phyloP scores from a whole-genome alignment of 2,888 invertebrate genomes.

The Euproctis similis region DNA sequence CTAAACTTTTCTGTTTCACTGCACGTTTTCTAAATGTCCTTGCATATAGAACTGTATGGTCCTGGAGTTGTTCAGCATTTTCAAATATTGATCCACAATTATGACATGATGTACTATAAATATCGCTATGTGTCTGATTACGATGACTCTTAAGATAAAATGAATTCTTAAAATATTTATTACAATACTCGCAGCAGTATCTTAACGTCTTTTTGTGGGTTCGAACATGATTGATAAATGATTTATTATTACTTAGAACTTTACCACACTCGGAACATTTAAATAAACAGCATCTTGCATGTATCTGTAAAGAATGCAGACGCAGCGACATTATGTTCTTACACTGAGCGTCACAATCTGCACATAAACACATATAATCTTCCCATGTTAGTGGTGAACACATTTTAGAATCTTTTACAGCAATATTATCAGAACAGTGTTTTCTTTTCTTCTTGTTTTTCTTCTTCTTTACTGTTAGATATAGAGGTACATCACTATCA shows the following conservation, averaged over 20 bases:
- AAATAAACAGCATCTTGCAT: conserved; percentile 49
- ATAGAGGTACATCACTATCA: conserved; percentile 52
- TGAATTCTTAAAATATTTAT: conserved; percentile 38
- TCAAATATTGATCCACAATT: conserved; percentile 53
- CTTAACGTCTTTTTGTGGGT: conserved; percentile 47
- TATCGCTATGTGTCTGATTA: conserved; percentile 30
- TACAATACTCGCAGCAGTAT: conserved; percentile 60
- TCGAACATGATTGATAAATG: conserved; percentile 51
- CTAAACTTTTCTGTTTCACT: conserved; percentile 28
- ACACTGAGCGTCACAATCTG: conserved; percentile 56
- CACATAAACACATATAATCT: conserved; percentile 55
- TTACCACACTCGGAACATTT: conserved; percentile 59
- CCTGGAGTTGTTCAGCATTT: conserved; percentile 41
- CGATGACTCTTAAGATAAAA: conserved; percentile 44
- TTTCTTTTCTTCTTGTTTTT: conserved; percentile 31
- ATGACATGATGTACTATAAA: conserved; percentile 35
- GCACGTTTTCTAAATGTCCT: conserved; percentile 33
- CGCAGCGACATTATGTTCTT: conserved; percentile 50
- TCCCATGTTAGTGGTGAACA: conserved; percentile 41
- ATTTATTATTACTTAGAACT: conserved; percentile 39
- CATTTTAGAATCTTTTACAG: conserved; percentile 3
- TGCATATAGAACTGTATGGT: conserved; percentile 46
- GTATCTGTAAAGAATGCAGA: conserved; percentile 58
- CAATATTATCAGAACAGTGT: not conserved
- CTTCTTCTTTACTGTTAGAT: conserved; percentile 35